Evolutionary conservation across 2,797 vertebrate genomes (phyloP).

Genomic region (Mus spretus): DNA sequence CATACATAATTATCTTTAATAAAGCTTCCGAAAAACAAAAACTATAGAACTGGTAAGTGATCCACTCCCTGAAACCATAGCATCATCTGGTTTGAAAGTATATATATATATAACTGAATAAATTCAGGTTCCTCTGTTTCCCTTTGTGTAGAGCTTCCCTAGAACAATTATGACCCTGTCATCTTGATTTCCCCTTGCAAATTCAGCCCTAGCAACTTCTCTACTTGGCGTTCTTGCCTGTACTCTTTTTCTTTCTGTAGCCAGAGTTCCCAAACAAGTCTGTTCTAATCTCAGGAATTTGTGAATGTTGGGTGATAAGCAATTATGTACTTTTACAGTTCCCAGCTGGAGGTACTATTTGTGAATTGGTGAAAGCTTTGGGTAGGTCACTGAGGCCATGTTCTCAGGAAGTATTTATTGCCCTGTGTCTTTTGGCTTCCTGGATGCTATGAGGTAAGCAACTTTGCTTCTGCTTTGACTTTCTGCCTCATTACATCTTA

Average conservation of each 20-base stretch:
- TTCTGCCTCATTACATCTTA: background rate
- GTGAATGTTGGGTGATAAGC: background rate
- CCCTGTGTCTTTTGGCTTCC: background rate
- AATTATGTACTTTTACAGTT: background rate
- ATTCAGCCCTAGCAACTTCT: background rate
- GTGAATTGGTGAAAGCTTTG: background rate
- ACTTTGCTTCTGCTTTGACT: background rate
- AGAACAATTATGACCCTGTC: background rate
- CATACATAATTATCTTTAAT: background rate
- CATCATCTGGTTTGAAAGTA: background rate
- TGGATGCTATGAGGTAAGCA: too few species aligned
- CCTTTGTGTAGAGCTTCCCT: background rate
- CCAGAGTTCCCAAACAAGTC: background rate
- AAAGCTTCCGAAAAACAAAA: background rate
- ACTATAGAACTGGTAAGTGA: background rate
- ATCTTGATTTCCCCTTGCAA: background rate
- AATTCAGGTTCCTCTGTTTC: background rate
- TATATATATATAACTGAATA: background rate
- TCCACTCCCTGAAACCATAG: background rate
- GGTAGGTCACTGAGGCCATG: background rate
- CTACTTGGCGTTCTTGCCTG: background rate
- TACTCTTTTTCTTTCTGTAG: background rate
- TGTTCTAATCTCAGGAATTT: background rate
- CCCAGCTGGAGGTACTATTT: background rate
- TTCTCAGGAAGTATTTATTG: background rate